A percentile compares a stretch with the other conserved stretches of the same genome.
These are phyloP conservation scores for Thalassophryne amazonica DNA, from an alignment of 2,797 vertebrate genomes.

Conservation along the genomic window DNA sequence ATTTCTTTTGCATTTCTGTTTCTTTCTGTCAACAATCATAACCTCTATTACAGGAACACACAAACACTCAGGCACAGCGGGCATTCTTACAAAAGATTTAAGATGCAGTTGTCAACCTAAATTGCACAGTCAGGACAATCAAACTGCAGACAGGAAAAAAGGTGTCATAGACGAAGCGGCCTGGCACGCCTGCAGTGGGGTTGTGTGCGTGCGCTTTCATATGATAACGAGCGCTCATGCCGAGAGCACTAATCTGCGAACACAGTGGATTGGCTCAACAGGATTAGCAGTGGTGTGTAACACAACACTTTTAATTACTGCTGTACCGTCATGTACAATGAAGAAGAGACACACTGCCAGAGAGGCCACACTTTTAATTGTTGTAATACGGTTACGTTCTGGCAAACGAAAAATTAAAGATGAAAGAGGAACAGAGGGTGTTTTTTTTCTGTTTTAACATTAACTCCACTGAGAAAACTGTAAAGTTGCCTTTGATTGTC, in stretches of 20 bases:
- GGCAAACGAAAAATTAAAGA: conserved; percentile 30
- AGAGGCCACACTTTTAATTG: conserved; percentile 33
- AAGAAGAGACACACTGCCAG: conserved; percentile 15
- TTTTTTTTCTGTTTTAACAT: conserved; percentile 18
- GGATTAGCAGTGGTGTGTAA: conserved; percentile 70
- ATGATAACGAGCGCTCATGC: conserved; percentile 51
- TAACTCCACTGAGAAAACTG: not conserved
- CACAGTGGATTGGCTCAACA: conserved; percentile 61
- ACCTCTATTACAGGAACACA: not conserved
- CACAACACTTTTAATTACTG: conserved; percentile 69
- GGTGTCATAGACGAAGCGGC: conserved; percentile 30
- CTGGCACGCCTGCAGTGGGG: conserved; percentile 13
- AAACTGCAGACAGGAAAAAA: conserved; percentile 45
- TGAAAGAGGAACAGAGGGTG: conserved; percentile 14
- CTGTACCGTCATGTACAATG: conserved; percentile 44
- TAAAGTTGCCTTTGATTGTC: not conserved
- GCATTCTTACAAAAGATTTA: conserved; percentile 13
- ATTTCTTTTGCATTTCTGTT: not conserved
- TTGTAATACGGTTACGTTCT: conserved; percentile 13
- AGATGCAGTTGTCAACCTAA: conserved; percentile 28
- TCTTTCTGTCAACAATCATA: not conserved
- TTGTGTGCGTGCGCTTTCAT: not conserved
- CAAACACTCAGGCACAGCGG: not conserved
- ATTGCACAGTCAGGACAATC: conserved; percentile 41
- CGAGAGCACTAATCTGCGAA: conserved; percentile 64